Evolutionary conservation across 2,113 vertebrate genomes (phyloP).

Genomic region (Etheostoma spectabile): DNA sequence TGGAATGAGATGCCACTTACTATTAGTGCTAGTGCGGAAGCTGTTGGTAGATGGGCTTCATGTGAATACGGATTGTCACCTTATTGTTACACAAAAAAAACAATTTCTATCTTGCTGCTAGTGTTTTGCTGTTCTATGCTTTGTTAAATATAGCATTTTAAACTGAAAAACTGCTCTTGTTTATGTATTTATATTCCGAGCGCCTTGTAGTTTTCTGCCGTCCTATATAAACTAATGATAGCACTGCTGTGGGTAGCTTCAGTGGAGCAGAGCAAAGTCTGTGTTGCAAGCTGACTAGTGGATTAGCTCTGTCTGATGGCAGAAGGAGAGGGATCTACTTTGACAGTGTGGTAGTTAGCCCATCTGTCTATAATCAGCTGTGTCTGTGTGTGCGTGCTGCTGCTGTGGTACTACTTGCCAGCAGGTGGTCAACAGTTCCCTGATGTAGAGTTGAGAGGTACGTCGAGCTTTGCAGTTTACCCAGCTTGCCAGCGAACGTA

Average conservation of each 20-base stretch:
- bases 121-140: constrained; percentile 3
- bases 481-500: constrained; percentile 39
- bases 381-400: constrained; percentile 45
- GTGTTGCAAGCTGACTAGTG: constrained; percentile 61
- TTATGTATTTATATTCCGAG: constrained; percentile 8
- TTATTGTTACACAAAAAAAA: constrained; percentile 36
- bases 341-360: constrained; percentile 81
- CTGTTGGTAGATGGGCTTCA: constrained; percentile 46
- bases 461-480: constrained; percentile 8
- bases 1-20: constrained; percentile 67
- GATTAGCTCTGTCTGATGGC: constrained; percentile 73
- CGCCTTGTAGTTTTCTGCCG: constrained; percentile 18
- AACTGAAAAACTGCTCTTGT: neutral
- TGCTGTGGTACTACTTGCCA: constrained; percentile 53
- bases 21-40: constrained; percentile 59
- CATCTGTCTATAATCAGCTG: constrained; percentile 86
- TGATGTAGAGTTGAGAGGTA: constrained; percentile 50
- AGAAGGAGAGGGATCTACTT: constrained; percentile 81
- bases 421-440: constrained; percentile 71
- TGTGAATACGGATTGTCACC: constrained; percentile 58
- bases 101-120: constrained; percentile 22
- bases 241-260: constrained; percentile 31
- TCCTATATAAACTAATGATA: constrained; percentile 27
- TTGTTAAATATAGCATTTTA: neutral
- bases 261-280: constrained; percentile 29